Base-by-base conservation (phyloP, 2,888 invertebrate species). In the Polydrusus pterygomalis region DNA sequence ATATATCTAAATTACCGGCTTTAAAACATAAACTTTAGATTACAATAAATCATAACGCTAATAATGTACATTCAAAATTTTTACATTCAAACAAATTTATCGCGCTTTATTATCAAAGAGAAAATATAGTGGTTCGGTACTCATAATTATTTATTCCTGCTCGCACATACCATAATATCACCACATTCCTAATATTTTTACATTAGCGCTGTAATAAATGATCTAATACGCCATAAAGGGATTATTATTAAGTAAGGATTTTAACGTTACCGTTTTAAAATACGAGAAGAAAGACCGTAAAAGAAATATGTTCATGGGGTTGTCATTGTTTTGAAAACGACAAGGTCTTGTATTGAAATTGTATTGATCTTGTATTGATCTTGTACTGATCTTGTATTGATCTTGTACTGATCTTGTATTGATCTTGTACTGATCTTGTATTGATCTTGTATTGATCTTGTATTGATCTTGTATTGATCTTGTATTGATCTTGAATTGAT, bases 71-170 rank as follows among this genome's bases (percentile, higher is more conserved):
- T 70, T 65, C 47, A 18, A 58, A 30, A 49, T 40, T 74, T 74
- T 74, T 74, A 69, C 64, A 70, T 69, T 74, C 34, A 47, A 69
- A 70, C 74, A 70, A 74, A 74, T 74, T 74, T 74, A 74, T 74
- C 54, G 68, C 58, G 54, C 62, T 45, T 67, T 18, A 34, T 34
- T 34, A 73, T 68, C 45, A 67, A 74, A 43, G 51, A 51, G 74
- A 62, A 73, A 74, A 68, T 74, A 68, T 72, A 72, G 65, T 62
- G 68, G 62, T 62, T 45, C 38, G 40, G 25, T 56, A 51, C 68
- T 49, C 40, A 72, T 74, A 68, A 62, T 74, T 74, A 60, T 74
- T 74, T 74, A 60, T 74, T 60, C 74, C 18, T 49, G 67, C 60
- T 68, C 68, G 68, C 43, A 51, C 60, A 60, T 62, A 49, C 51